These are phyloP conservation scores for Spicauda simplicius DNA, from an alignment of 2,888 invertebrate species.

Conservation along the genomic window DNA sequence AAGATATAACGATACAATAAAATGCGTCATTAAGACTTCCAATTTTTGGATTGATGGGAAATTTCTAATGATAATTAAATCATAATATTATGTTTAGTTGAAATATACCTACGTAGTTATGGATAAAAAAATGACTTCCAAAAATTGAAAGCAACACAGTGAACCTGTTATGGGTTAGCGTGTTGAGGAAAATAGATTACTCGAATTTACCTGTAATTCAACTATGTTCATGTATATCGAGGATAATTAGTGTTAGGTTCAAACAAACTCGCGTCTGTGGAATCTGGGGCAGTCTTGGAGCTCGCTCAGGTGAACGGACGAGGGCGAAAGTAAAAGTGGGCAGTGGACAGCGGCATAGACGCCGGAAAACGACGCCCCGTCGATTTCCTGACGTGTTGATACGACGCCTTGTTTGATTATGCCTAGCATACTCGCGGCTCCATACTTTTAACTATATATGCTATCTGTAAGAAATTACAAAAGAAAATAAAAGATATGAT, in stretches of 20 bases:
- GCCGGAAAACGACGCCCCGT: conserved; percentile 56
- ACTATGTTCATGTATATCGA: conserved; percentile 28
- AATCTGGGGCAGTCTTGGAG: conserved; percentile 51
- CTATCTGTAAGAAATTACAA: too few relatives aligned
- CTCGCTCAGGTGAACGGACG: conserved; percentile 71
- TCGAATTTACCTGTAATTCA: conserved; percentile 12
- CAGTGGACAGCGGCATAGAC: conserved; percentile 48
- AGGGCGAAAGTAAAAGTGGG: conserved; percentile 78
- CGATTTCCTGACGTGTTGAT: conserved; percentile 54
- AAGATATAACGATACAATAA: too few relatives aligned
- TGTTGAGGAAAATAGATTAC: conserved; percentile 3
- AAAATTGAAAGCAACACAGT: not conserved
- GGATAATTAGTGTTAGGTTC: conserved; percentile 37
- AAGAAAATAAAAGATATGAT: too few relatives aligned
- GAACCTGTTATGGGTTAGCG: not conserved
- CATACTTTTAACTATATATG: too few relatives aligned
- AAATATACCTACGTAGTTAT: too few relatives aligned
- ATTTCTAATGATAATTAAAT: too few relatives aligned
- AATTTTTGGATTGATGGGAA: too few relatives aligned
- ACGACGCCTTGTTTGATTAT: conserved; percentile 9
- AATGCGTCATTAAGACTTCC: too few relatives aligned
- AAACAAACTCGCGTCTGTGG: conserved; percentile 41
- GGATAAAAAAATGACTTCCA: too few relatives aligned
- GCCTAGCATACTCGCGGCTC: too few relatives aligned
- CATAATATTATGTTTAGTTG: too few relatives aligned